Evolutionary conservation across 2,888 invertebrate species (phyloP).

Genomic region (Frankliniella intonsa): DNA sequence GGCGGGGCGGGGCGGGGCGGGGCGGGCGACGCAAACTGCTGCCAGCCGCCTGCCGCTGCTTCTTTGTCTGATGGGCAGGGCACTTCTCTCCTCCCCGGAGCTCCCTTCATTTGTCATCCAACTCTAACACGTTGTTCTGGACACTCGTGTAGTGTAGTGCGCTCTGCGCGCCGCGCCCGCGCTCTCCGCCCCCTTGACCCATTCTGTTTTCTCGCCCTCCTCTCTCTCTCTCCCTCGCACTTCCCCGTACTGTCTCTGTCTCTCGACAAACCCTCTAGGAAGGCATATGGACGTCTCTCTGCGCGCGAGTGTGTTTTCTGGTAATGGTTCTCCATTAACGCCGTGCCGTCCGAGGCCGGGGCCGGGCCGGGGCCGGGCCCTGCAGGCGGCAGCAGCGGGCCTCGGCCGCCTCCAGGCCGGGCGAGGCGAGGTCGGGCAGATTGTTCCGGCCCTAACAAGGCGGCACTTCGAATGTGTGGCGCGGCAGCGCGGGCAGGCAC

Average conservation of each 20-base stretch:
- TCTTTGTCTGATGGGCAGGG: slow-evolving; percentile 10
- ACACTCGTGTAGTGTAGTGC: background rate
- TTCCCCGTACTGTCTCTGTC: background rate
- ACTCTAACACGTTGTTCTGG: slow-evolving; percentile 21
- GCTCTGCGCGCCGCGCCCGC: background rate
- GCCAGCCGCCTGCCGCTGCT: background rate
- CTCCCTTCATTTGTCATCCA: slow-evolving; percentile 17
- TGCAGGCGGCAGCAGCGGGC: too few relatives aligned
- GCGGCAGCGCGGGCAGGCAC: background rate
- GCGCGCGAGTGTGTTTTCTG: slow-evolving; percentile 17
- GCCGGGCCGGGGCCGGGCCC: background rate
- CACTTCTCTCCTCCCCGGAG: background rate
- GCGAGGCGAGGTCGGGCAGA: slow-evolving; percentile 2
- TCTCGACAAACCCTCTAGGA: background rate
- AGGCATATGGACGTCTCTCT: background rate
- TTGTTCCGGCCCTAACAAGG: slow-evolving; percentile 11
- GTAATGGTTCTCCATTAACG: slow-evolving; percentile 25
- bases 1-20: background rate
- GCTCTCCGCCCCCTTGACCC: background rate
- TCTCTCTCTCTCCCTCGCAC: background rate
- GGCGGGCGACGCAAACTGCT: background rate
- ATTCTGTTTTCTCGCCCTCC: background rate
- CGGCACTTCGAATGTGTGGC: background rate
- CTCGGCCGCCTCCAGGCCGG: too few relatives aligned
- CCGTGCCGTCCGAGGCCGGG: background rate